Evolutionary conservation across 2,797 vertebrate species (phyloP), one percentile per base, ranked within the genome.

Genomic region (Bovichtus diacanthus): DNA sequence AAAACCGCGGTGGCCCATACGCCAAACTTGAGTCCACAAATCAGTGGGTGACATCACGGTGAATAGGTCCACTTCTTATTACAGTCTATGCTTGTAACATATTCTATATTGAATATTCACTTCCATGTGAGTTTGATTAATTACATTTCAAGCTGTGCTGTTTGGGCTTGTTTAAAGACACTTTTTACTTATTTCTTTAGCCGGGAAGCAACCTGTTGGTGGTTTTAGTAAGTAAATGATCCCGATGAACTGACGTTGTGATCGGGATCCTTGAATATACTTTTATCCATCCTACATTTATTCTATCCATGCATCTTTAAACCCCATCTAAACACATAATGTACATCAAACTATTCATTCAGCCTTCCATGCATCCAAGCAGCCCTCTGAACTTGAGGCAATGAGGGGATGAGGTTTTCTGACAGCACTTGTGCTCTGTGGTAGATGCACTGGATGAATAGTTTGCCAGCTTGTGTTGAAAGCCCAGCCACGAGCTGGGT

Each of bases 401-500:
- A 44, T 21, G 74, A 80, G 61, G 46, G 70, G 61, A 64, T 49
- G 75, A 81, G 76, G 49, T 76, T 83, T 83, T 76, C 62, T 64
- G 72, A 70, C 70, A 70, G 75, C 68, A 47, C 80, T 81, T 41
- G 80, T 63, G 76, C 77, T 80, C 47, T 60, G 74, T 65, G 70
- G 63, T 77, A 23, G 69, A 82, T 67, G 71, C 72, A 72, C 67
- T 43, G 72, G 55, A 44, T 8, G 60, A 72, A 77, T 18, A 21
- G 55, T 67, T 62, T 83, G 87, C 85, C 91, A 92, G 88, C 68
- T 41, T 63, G 46, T 58, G 62, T 18, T 54, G 72, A 81, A 81
- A 51, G 79, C 78, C 83, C 84, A 88, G 85, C 83, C 87, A 87
- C 51, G 59, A 83, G 80, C 87, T 88, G 88, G 88, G 88, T 25